Evolutionary conservation across 2,797 vertebrate species (phyloP), one percentile per base, ranked within the genome.

Genomic region (Otus scops): DNA sequence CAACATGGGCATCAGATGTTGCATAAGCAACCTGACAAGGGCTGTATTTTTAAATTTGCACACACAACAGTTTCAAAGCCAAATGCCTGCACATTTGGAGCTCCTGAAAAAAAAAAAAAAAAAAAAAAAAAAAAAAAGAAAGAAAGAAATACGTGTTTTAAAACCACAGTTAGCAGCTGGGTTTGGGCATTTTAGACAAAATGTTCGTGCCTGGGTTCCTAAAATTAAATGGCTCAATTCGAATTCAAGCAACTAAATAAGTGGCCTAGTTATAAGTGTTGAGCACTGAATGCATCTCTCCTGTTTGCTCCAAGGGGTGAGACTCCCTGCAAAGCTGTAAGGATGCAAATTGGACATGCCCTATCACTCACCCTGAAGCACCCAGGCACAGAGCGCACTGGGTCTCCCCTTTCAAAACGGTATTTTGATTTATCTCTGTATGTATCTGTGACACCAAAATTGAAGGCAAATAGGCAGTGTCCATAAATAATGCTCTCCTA

Each of bases 1-100:
- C 97, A 98, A 98, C 98, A 89, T 48, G 82, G 90, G 93, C 83
- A 97, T 96, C 95, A 90, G 89, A 96, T 85, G 88, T 95, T 95
- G 95, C 87, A 95, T 96, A 96, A 97, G 85, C 86, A 95, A 71
- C 89, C 85, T 80, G 75, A 67, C 50, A 86, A 84, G 59, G 13
- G 11, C n/a, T 88, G 43, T 69, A 85, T 95, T 93, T 96, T 97
- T 94, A 93, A 93, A 92, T 94, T 73, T 86, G 84, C 83, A 80
- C 85, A 59, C 51, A 63, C 24, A 51, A 78, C 45, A 59, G 34
- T 77, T 93, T 84, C 79, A 77, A 91, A 94, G 39, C 85, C 54
- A 89, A 95, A 94, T 80, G 70, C 30, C 60, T 82, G 74, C 32
- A 82, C 24, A 87, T 86, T 87, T 95, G 45, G 47, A 90, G 60